phyloP scores from a whole-genome alignment of 2,113 vertebrate species.

The Psephotus haematonotus region DNA sequence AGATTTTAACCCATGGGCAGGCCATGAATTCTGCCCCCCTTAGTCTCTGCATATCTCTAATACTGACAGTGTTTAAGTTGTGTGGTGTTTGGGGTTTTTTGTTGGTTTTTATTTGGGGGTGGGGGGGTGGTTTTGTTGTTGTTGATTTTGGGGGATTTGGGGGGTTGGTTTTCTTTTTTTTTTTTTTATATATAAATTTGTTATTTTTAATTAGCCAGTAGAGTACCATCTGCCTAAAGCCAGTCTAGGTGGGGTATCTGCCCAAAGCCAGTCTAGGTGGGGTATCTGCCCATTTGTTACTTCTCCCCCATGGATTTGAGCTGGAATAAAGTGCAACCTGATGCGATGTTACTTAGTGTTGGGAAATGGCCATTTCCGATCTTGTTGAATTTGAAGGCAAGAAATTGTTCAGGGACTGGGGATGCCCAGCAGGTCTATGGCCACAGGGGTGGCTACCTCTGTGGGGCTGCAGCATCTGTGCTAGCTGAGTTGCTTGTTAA shows the following conservation, averaged over 20 bases:
- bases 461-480: not conserved
- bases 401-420: accelerated
- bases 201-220: not conserved
- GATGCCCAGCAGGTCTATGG: too few relatives aligned
- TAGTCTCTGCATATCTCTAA: not conserved
- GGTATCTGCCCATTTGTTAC: accelerated
- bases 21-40: not conserved
- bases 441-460: too few relatives aligned
- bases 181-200: not conserved
- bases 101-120: too few relatives aligned
- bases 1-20: not conserved
- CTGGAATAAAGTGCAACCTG: not conserved
- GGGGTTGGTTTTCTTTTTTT: not conserved
- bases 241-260: too few relatives aligned
- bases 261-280: not conserved
- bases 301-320: not conserved
- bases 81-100: not conserved
- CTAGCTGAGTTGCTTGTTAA: accelerated
- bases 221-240: not conserved
- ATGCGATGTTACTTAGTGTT: too few relatives aligned
- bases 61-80: not conserved
- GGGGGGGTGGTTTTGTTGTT: too few relatives aligned
- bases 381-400: not conserved
- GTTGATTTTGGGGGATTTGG: too few relatives aligned
- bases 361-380: not conserved